These are phyloP conservation scores for Onychomys leucogaster DNA, from an alignment of 2,797 vertebrate species.

Conservation along the genomic window DNA sequence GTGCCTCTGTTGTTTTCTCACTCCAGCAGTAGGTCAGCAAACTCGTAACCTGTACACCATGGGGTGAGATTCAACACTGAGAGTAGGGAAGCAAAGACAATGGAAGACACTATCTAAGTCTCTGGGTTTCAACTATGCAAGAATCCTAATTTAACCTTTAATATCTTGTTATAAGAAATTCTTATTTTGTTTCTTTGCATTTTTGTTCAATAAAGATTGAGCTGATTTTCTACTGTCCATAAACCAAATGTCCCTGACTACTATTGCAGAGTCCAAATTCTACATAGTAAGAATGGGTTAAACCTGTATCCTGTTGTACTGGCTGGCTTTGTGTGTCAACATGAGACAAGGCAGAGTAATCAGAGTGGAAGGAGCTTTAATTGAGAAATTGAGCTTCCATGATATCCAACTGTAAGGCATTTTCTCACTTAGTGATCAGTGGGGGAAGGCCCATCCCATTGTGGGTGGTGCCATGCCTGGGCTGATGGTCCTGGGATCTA, in stretches of 20 bases:
- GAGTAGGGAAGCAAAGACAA: background rate
- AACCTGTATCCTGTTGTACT: background rate
- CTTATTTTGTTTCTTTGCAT: background rate
- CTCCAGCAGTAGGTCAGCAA: background rate
- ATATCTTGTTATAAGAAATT: background rate
- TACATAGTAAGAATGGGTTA: background rate
- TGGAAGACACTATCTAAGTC: background rate
- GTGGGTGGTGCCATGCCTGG: background rate
- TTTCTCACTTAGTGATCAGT: background rate
- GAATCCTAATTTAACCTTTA: background rate
- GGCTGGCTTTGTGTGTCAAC: background rate
- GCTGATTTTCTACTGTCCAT: background rate
- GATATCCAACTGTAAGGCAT: background rate
- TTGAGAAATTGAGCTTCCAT: background rate
- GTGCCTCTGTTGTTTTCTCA: background rate
- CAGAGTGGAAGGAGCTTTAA: background rate
- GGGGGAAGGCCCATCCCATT: background rate
- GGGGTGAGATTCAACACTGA: background rate
- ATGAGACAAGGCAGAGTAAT: background rate
- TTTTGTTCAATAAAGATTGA: background rate
- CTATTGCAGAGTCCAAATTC: background rate
- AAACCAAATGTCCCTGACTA: background rate
- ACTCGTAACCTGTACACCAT: background rate
- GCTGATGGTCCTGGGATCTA: background rate
- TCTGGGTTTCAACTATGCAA: background rate